phyloP scores from a whole-genome alignment of 2,888 invertebrate species.

The Xestia xanthographa region DNA sequence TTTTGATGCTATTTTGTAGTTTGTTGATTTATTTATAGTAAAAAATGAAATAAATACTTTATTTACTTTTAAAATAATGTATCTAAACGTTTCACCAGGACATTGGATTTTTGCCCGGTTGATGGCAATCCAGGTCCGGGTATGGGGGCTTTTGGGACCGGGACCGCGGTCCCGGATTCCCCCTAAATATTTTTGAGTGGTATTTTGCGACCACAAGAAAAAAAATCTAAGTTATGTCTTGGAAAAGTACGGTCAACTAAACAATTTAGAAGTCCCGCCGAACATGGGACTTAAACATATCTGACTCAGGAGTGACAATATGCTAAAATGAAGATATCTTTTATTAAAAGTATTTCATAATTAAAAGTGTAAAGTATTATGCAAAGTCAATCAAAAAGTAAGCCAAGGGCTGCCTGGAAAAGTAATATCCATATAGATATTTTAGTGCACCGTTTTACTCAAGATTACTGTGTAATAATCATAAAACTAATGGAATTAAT shows the following conservation, averaged over 20 bases:
- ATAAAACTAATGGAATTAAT: conserved; percentile 25
- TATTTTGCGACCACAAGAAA: too few species aligned
- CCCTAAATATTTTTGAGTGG: too few species aligned
- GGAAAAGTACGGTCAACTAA: too few species aligned
- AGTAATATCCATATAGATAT: conserved; percentile 8
- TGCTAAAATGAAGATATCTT: not conserved
- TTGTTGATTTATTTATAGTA: too few species aligned
- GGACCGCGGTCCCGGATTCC: too few species aligned
- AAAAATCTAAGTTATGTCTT: too few species aligned
- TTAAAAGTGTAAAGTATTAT: not conserved
- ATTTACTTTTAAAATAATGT: not conserved
- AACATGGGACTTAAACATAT: not conserved
- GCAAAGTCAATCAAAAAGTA: conserved; percentile 6
- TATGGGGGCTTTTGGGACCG: too few species aligned
- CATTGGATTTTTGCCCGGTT: not conserved
- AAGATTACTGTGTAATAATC: conserved; percentile 20
- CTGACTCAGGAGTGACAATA: not conserved
- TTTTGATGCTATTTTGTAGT: too few species aligned
- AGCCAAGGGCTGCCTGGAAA: conserved; percentile 35
- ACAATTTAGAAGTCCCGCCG: not conserved
- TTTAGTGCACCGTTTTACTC: conserved; percentile 17
- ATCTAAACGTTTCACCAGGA: not conserved
- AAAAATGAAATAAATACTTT: too few species aligned
- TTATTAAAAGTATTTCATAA: conserved; percentile 1
- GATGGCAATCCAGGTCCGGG: not conserved